Evolutionary conservation across 2,888 invertebrate species (phyloP).

Genomic region (Anoplius nigerrimus): DNA sequence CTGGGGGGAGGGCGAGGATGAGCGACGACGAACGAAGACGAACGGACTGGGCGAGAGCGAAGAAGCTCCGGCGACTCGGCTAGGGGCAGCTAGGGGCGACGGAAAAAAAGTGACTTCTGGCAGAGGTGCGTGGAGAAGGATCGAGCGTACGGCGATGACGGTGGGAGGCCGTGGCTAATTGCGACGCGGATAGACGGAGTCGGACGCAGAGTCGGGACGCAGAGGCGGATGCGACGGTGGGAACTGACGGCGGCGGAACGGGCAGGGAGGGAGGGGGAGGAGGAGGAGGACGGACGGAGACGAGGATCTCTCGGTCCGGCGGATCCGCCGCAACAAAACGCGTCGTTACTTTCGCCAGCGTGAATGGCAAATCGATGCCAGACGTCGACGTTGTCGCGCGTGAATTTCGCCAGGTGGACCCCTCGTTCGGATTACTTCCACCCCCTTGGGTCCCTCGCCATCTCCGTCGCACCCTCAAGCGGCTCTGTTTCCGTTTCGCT

Average conservation of each 20-base stretch:
- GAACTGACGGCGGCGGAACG: constrained; percentile 3
- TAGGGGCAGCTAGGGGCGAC: no score
- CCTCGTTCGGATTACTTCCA: constrained; percentile 39
- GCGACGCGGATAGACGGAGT: not conserved
- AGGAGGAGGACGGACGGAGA: not conserved
- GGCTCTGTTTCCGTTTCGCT: not conserved
- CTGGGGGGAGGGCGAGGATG: not conserved
- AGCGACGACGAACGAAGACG: constrained; percentile 5
- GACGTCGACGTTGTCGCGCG: constrained; percentile 39
- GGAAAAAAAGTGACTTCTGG: not conserved
- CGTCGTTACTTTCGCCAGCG: constrained; percentile 37
- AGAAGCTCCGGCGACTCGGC: no score
- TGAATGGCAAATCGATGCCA: constrained; percentile 46
- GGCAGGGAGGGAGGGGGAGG: not conserved
- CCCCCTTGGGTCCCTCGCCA: constrained; percentile 31
- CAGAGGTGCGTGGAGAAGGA: not conserved
- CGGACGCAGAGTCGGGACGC: not conserved
- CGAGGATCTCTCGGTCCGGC: not conserved
- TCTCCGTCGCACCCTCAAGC: not conserved
- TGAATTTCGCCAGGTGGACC: constrained; percentile 38
- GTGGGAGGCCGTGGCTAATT: not conserved
- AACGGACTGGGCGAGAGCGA: constrained; percentile 29
- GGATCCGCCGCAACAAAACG: constrained; percentile 28
- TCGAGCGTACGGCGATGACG: not conserved
- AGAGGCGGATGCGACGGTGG: no score